phyloP scores from a whole-genome alignment of 53 echinoderm and acorn worm species.

The Hippasteria phrygiana region DNA sequence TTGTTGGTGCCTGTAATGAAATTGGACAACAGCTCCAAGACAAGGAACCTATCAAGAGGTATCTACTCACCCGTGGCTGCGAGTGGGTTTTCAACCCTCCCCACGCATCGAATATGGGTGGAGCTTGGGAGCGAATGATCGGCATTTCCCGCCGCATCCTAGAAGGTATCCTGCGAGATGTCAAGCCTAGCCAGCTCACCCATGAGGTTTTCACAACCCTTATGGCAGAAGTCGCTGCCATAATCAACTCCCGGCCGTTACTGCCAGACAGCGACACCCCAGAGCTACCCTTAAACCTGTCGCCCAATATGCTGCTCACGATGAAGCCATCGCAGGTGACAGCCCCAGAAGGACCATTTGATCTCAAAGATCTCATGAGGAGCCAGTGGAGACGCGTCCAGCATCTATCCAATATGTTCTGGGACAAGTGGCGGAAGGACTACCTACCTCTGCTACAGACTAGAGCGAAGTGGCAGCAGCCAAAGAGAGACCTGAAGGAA shows the following conservation, averaged over 20 bases:
- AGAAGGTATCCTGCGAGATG: conserved; percentile 62
- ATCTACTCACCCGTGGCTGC: conserved; percentile 56
- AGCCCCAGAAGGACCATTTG: conserved; percentile 72
- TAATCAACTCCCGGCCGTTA: conserved; percentile 63
- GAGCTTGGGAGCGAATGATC: conserved; percentile 71
- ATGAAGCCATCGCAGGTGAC: conserved; percentile 67
- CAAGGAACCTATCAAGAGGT: conserved; percentile 65
- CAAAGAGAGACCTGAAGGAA: conserved; percentile 45
- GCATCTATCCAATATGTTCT: conserved; percentile 73
- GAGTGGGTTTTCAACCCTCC: conserved; percentile 76
- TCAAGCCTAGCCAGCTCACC: conserved; percentile 73
- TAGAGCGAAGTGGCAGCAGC: conserved; percentile 62
- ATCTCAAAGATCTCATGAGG: conserved; percentile 62
- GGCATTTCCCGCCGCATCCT: conserved; percentile 73
- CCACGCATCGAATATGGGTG: conserved; percentile 69
- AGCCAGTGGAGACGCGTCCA: conserved; percentile 76
- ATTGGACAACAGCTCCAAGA: conserved; percentile 41
- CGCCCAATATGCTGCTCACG: conserved; percentile 70
- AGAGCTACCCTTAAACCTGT: no score
- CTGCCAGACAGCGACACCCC: conserved; percentile 47
- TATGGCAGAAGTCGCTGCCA: conserved; percentile 68
- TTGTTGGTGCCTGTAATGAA: conserved; percentile 70
- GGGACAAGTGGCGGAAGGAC: conserved; percentile 69
- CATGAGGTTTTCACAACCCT: conserved; percentile 69
- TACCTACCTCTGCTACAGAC: conserved; percentile 70